A percentile compares a stretch with the other conserved stretches of the same genome.
phyloP scores from a whole-genome alignment of 2,888 invertebrate genomes.

The Hoplodrina blanda region DNA sequence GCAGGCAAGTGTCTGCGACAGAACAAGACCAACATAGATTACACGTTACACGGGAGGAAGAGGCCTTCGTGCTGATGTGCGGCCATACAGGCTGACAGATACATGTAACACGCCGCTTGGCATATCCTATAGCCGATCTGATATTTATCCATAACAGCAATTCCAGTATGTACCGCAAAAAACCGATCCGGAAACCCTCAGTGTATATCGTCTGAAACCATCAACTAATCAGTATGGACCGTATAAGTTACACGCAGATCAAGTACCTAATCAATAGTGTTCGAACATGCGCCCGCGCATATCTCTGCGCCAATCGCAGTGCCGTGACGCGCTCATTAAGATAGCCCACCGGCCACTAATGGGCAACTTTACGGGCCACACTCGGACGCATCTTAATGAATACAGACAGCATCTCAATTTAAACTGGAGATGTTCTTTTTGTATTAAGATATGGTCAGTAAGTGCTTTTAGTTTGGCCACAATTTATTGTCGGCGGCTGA shows the following conservation, averaged over 20 bases:
- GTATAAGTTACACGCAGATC: conserved; percentile 18
- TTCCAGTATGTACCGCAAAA: neutral
- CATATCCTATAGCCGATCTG: neutral
- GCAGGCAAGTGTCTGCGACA: too few species aligned
- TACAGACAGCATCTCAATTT: conserved; percentile 59
- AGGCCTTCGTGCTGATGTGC: neutral
- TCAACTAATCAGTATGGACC: conserved; percentile 23
- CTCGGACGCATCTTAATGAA: conserved; percentile 48
- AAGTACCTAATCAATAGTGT: conserved; percentile 41
- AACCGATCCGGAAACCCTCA: neutral
- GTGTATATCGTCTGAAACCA: conserved; percentile 1
- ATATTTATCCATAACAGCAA: neutral
- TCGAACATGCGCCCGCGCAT: conserved; percentile 27
- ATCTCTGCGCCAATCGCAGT: conserved; percentile 71
- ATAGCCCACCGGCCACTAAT: conserved; percentile 59
- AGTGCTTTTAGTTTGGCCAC: conserved; percentile 42
- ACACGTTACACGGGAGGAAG: neutral
- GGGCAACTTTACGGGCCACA: conserved; percentile 56
- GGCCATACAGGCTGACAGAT: too few species aligned
- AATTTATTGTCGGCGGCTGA: conserved; percentile 19
- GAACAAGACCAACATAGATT: neutral
- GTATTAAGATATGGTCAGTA: conserved; percentile 48
- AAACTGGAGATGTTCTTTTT: conserved; percentile 46
- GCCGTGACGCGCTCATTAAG: conserved; percentile 78
- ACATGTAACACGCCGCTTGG: neutral